Conservation (phyloP, 2,888 invertebrate genomes). For the Gymnosoma rotundatum region DNA sequence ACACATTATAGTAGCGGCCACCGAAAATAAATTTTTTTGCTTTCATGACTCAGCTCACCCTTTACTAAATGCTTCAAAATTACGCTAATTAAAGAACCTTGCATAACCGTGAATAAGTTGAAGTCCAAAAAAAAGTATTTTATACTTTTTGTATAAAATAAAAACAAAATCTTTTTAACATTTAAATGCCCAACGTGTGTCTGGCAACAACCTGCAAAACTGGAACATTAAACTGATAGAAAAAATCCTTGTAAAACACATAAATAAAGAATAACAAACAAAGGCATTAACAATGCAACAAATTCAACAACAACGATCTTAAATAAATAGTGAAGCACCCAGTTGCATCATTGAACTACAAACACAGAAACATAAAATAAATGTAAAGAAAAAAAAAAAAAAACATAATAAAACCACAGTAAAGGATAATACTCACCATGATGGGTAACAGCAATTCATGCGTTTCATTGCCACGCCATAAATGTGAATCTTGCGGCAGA, state of each 20-base stretch:
- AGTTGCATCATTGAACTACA: slow-evolving; percentile 2
- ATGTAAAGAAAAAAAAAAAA: not conserved
- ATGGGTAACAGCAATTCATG: slow-evolving; percentile 87
- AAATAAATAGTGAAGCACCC: not conserved
- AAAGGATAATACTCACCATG: slow-evolving; percentile 83
- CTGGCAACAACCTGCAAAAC: no score
- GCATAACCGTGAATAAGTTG: no score
- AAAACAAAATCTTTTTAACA: no score
- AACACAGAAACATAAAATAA: not conserved
- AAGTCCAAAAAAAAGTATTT: no score
- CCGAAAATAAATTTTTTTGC: no score
- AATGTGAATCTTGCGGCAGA: slow-evolving; percentile 85
- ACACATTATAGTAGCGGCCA: no score
- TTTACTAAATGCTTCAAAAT: no score
- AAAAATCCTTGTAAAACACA: slow-evolving; percentile 21
- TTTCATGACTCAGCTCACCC: no score
- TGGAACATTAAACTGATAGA: slow-evolving; percentile 26
- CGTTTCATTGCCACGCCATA: slow-evolving; percentile 89
- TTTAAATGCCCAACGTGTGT: no score
- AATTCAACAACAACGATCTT: not conserved
- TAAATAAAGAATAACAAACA: slow-evolving; percentile 27
- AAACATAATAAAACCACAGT: not conserved
- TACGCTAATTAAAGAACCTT: no score
- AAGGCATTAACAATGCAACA: slow-evolving; percentile 13
- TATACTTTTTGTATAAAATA: no score